Evolutionary conservation across 2,113 vertebrate species (phyloP), one percentile per base, ranked within the genome.

Genomic region (Gadus macrocephalus): DNA sequence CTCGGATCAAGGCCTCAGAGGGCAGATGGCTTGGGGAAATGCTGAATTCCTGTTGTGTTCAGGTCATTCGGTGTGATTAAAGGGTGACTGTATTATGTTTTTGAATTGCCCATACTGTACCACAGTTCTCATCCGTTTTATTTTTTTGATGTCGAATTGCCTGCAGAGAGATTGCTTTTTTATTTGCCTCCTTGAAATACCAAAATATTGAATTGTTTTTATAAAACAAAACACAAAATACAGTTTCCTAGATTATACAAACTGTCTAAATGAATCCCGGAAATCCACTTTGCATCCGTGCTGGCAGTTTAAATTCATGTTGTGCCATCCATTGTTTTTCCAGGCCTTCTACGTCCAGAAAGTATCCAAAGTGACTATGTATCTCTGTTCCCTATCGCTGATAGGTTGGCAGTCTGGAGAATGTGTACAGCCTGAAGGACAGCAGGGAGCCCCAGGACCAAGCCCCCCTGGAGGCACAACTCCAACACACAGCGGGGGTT

Each of bases 361-460:
- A 14, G 42, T 49, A 49, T 49, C 11, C 42, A 49, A 49, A 7
- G 9, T 49, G 42, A 49, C 42, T 14, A 3, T 49, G 42, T 49
- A 14, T 49, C 2, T 49, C 42, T 49, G 42, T 61, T 62, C 61
- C 25, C 25, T 28, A 58, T n/a, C 27, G 27, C 60, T 69, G 38
- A 69, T 86, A 90, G 89, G 82, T 91, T 22, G 84, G 87, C 62
- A 82, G 80, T 69, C 83, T 91, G 72, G 70, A 83, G 4, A 74
- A 61, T 66, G n/a, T 85, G 66, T 91, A 81, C 77, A 84, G 72
- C 42, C 71, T 88, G 20, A 80, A 66, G 65, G 86, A 87, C 87
- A 81, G 76, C 79, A 84, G 79, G 79, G 76, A 80, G 83, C 82
- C 85, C 83, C 77, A 70, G 75, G 77, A 88, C 76, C 87, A 84